Conservation (phyloP, 2,888 invertebrate genomes). For the Dicranocentrus wangi region DNA sequence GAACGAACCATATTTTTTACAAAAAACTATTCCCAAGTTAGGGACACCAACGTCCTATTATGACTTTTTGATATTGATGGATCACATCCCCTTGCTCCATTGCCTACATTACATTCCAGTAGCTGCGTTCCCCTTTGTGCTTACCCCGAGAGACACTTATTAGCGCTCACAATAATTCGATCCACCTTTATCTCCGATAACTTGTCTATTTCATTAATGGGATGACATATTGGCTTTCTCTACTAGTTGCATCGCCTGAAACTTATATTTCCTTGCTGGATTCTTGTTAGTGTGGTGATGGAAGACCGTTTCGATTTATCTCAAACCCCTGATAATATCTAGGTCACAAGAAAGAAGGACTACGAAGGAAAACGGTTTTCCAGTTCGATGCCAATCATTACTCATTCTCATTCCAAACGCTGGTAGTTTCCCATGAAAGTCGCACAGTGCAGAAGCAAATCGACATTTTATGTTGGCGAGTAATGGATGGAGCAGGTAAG, state of each 20-base stretch:
- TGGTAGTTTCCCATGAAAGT: not conserved
- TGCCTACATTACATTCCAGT: conserved; percentile 13
- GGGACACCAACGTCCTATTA: conserved; percentile 26
- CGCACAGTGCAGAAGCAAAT: too few relatives aligned
- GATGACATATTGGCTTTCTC: conserved; percentile 67
- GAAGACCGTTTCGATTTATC: too few relatives aligned
- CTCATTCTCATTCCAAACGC: conserved; percentile 27
- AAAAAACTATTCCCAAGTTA: conserved; percentile 31
- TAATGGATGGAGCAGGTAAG: too few relatives aligned
- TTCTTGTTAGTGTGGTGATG: too few relatives aligned
- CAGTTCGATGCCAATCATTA: conserved; percentile 46
- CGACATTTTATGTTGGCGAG: too few relatives aligned
- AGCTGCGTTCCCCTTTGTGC: conserved; percentile 3
- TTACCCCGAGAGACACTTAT: conserved; percentile 35
- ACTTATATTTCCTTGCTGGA: too few relatives aligned
- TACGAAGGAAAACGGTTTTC: not conserved
- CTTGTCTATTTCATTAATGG: conserved; percentile 60
- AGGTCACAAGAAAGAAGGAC: too few relatives aligned
- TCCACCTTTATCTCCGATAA: conserved; percentile 64
- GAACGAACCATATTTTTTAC: too few relatives aligned
- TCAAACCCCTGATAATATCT: conserved; percentile 53
- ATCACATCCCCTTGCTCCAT: conserved; percentile 38
- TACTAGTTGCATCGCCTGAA: not conserved
- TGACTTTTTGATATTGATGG: conserved; percentile 62
- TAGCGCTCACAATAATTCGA: conserved; percentile 50